Base-by-base conservation (phyloP, 2,113 vertebrate species). In the Myotis davidii region DNA sequence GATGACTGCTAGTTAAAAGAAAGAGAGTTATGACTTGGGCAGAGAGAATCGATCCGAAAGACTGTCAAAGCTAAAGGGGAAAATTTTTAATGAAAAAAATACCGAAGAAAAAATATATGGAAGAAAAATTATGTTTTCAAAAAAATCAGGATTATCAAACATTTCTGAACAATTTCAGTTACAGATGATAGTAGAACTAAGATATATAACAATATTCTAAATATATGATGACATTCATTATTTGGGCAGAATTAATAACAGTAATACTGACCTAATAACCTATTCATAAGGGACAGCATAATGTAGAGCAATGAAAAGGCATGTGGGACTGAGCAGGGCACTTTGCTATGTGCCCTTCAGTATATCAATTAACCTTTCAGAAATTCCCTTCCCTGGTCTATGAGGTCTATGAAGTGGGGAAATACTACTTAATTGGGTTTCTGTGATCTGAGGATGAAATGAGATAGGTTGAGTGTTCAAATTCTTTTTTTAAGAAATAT, bases 401-500 rank as follows among this genome's bases (percentile, higher is more conserved):
- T 67, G 48, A 96, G 29, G 25, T 91, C 52, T 96, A 25, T 67
- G 42, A 96, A 95, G 78, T 95, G 54, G 91, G 82, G 34, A 97
- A 94, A 84, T 84, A 76, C 54, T 25, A 95, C 67, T 86, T 96
- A 93, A 96, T 87, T 97, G 85, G 29, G 70, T 81, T 95, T 94
- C 94, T 90, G 84, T 95, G 81, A 90, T 92, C 84, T 90, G 90
- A 95, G 82, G 85, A 85, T 90, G 85, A 93, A 94, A 95, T 86
- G 29, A 67, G 23, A 74, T 73, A 77, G 76, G 56, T 87, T 13
- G 4, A 56, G 27, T 86, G 3, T 93, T 81, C 54, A 54, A 39
- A 73, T 52, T 79, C 29, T 69, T 96, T 56, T 56, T 52, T 52
- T 2, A 18, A 56, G 21, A 21, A 56, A 54, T 54, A 21, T 9